Evolutionary conservation across 2,113 vertebrate genomes (phyloP).

Genomic region (Nansenia antarctica): DNA sequence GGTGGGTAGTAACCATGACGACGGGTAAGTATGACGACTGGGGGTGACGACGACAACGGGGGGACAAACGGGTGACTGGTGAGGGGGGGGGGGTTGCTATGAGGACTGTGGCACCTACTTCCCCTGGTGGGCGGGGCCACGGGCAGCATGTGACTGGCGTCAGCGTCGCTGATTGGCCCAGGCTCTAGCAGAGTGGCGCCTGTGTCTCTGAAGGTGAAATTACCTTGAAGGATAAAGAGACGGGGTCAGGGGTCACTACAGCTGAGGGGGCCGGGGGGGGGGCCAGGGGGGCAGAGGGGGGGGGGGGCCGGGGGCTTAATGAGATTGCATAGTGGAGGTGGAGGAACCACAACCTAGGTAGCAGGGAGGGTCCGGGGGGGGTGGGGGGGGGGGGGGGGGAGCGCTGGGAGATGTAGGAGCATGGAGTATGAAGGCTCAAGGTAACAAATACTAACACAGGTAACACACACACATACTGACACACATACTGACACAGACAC

Average conservation of each 20-base stretch:
- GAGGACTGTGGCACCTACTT: conserved; percentile 49
- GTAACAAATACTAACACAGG: no score
- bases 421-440: no score
- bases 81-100: background rate
- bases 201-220: conserved; percentile 59
- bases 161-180: conserved; percentile 43
- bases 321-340: no score
- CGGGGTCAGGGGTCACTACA: conserved; percentile 1
- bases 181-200: conserved; percentile 51
- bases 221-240: conserved; percentile 44
- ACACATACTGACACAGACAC: no score
- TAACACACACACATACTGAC: no score
- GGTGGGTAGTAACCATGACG: no score
- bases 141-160: conserved; percentile 46
- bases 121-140: conserved; percentile 43
- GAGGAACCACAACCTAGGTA: no score
- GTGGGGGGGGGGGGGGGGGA: background rate
- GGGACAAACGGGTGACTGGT: background rate
- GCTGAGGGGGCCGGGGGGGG: background rate
- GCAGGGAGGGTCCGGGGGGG: background rate
- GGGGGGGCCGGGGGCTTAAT: background rate
- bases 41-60: background rate
- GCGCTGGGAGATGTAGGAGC: background rate
- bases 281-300: background rate
- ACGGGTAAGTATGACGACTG: background rate